These are phyloP conservation scores for Orestias chungarensis DNA, from an alignment of 2,797 vertebrate species.

Conservation along the genomic window DNA sequence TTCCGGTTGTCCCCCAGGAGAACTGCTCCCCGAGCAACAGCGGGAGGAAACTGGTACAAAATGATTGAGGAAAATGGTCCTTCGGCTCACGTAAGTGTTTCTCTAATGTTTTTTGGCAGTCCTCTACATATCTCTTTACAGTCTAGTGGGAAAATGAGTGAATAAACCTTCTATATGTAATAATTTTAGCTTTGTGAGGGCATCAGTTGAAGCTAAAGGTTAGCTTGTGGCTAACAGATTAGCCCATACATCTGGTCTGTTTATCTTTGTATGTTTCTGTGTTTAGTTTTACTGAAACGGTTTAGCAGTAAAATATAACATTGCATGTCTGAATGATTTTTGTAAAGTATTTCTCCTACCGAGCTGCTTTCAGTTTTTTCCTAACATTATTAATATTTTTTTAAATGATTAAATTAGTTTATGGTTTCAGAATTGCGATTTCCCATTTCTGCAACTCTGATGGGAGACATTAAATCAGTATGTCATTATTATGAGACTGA, in stretches of 20 bases:
- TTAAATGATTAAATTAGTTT: neutral
- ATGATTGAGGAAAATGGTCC: constrained; percentile 81
- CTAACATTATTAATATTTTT: neutral
- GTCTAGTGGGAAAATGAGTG: rapidly evolving
- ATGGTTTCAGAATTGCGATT: neutral
- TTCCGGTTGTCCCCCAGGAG: constrained; percentile 52
- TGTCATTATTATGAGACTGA: neutral
- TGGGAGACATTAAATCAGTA: neutral
- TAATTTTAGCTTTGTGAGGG: too few relatives aligned
- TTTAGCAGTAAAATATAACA: neutral
- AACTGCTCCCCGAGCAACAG: constrained; percentile 51
- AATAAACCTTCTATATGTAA: neutral
- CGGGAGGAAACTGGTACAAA: constrained; percentile 59
- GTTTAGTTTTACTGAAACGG: neutral
- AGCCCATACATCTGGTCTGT: constrained; percentile 15
- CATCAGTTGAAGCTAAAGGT: neutral
- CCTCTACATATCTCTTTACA: rapidly evolving
- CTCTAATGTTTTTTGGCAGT: neutral
- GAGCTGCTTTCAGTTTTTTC: neutral
- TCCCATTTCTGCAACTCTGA: neutral
- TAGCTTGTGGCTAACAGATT: constrained; percentile 24
- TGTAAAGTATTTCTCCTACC: neutral
- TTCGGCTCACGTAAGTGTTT: constrained; percentile 65
- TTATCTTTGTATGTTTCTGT: neutral
- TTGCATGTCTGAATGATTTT: neutral